Conservation (phyloP, 37 sponge, comb jelly and placozoan species). For the Dysidea cf. avara region DNA sequence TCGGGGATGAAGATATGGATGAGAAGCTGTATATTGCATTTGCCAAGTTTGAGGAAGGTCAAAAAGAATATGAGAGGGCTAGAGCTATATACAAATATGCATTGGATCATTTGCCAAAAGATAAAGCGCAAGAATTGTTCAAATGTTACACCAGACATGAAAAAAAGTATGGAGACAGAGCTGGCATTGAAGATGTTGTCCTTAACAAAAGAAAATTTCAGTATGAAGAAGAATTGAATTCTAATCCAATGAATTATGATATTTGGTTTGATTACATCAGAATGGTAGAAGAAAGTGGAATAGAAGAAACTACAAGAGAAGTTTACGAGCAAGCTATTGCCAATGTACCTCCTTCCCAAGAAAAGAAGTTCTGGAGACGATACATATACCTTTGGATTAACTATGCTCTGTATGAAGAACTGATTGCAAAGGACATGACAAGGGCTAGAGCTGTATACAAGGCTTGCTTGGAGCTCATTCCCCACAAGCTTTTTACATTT, state of each 20-base stretch:
- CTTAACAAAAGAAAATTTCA: constrained; percentile 90
- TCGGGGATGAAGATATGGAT: constrained; percentile 91
- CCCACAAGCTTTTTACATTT: constrained; percentile 95
- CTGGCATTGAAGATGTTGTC: constrained; percentile 93
- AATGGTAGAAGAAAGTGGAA: constrained; percentile 80
- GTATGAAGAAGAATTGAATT: constrained; percentile 94
- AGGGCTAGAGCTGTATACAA: constrained; percentile 89
- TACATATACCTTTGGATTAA: constrained; percentile 98
- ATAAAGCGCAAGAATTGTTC: constrained; percentile 84
- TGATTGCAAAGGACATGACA: constrained; percentile 82
- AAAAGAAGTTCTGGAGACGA: constrained; percentile 91
- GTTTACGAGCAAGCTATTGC: constrained; percentile 98
- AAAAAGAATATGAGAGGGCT: constrained; percentile 87
- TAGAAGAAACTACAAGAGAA: constrained; percentile 76
- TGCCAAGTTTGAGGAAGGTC: constrained; percentile 94
- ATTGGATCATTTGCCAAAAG: constrained; percentile 86
- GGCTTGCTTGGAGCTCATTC: constrained; percentile 85
- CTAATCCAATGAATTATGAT: constrained; percentile 94
- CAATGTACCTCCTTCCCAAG: constrained; percentile 87
- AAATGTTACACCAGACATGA: constrained; percentile 94
- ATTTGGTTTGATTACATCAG: constrained; percentile 98
- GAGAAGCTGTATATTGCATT: constrained; percentile 92
- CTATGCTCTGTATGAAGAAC: constrained; percentile 97
- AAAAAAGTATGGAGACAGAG: constrained; percentile 92
- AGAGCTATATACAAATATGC: constrained; percentile 96